Base-by-base conservation (phyloP, 2,888 invertebrate species). In the Endomychus coccineus region DNA sequence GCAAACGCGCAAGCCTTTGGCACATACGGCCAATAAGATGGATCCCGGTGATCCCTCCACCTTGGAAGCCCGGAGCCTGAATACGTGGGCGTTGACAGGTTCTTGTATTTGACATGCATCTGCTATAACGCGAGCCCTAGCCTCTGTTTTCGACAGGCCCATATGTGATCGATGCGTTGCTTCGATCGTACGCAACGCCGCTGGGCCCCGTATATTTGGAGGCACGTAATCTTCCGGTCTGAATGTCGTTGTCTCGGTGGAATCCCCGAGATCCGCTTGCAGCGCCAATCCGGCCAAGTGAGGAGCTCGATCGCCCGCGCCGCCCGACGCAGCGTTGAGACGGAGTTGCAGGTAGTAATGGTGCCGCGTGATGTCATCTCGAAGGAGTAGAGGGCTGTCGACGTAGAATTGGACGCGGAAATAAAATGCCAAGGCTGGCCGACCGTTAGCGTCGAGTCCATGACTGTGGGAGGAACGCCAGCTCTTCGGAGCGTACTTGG, bases 341-440 rank as follows among this genome's bases (percentile, higher is more conserved):
- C 90, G 83, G 62, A 97, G 71, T 71, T 97, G 96, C 54, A 90
- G 75, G 70, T 92, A 97, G 69, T 96, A 97, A 61, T 94, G 84
- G 64, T 90, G 89, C 40, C 91, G 76, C 35, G 92, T 89, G 52
- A 86, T 78, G 59, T 90, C 90, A 73, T 95, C 92, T 68, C 88
- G 82, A 59, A 92, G 73, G 48, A 92, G 77, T 54, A 89, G 75
- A 43, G 90, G 88, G 61, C 88, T 88, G 70, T 92, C 91, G 58
- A 92, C 85, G 71, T 92, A 92, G 69, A 88, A 92, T 69, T 92
- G 89, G 58, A 94, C 87, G 51, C 89, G 81, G 64, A 94, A 83
- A 69, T 90, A 84, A 64, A 94, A 76, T 56, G 85, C 85, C 58
- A 94, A 74, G 44, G 90, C 79, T 42, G 92, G 91, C 58, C 85